Conservation (phyloP, 2,113 vertebrate species). For the Sebastes fasciatus region DNA sequence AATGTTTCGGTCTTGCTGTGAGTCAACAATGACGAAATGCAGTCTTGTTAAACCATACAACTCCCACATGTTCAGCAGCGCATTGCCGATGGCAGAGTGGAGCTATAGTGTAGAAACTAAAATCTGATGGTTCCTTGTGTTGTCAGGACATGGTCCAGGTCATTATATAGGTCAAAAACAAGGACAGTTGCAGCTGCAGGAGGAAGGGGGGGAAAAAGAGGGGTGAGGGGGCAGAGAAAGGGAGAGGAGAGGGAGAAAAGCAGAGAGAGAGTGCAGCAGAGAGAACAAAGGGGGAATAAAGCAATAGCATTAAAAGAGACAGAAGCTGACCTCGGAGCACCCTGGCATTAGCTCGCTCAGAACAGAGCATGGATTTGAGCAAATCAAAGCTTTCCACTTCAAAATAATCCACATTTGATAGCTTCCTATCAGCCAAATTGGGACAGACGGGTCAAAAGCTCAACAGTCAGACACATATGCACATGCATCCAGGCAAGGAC, state of each 20-base stretch:
- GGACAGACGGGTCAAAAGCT: constrained; percentile 12
- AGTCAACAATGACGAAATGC: constrained; percentile 37
- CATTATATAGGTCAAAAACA: constrained; percentile 71
- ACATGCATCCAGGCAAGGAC: background rate
- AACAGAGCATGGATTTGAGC: constrained; percentile 48
- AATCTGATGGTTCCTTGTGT: constrained; percentile 46
- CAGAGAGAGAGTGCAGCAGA: constrained; percentile 6
- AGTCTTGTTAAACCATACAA: constrained; percentile 42
- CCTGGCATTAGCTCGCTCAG: constrained; percentile 54
- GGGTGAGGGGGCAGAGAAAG: constrained; percentile 29
- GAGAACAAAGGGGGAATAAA: constrained; percentile 53
- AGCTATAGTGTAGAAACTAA: constrained; percentile 8
- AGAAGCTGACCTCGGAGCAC: constrained; percentile 46
- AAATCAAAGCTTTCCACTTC: constrained; percentile 53
- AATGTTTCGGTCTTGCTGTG: constrained; percentile 13
- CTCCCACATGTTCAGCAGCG: constrained; percentile 30
- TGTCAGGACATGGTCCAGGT: constrained; percentile 61
- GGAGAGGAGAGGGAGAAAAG: constrained; percentile 20
- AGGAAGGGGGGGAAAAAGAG: constrained; percentile 18
- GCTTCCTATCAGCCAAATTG: constrained; percentile 44
- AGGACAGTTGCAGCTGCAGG: constrained; percentile 56
- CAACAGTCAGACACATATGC: constrained; percentile 14
- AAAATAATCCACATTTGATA: constrained; percentile 63
- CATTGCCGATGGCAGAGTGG: constrained; percentile 22
- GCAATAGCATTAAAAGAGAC: constrained; percentile 54